phyloP scores from a whole-genome alignment of 2,888 invertebrate species.

The Dioctria linearis region DNA sequence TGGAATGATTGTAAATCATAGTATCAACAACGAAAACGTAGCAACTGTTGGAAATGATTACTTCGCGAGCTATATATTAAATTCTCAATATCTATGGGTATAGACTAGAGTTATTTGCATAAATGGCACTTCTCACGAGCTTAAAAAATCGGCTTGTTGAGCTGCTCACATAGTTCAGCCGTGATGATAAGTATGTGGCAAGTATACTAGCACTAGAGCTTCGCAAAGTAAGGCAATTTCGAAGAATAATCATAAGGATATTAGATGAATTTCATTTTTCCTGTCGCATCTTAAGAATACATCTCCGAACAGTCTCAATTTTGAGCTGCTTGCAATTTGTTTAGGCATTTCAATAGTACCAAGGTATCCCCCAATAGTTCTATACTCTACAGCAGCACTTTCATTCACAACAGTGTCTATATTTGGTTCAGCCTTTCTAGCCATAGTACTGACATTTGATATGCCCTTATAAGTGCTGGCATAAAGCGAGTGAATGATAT shows the following conservation, averaged over 20 bases:
- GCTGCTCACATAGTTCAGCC: conserved; percentile 91
- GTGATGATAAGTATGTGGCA: conserved; percentile 89
- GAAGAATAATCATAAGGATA: conserved; percentile 87
- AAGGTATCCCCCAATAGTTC: conserved; percentile 92
- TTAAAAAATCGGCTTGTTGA: conserved; percentile 96
- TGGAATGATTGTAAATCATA: conserved; percentile 85
- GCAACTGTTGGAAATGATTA: conserved; percentile 87
- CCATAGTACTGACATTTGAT: conserved; percentile 71
- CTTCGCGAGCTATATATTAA: conserved; percentile 66
- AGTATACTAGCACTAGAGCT: conserved; percentile 84
- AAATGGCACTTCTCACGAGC: conserved; percentile 87
- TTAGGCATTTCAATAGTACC: conserved; percentile 97
- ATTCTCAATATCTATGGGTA: conserved; percentile 43
- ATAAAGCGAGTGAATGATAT: conserved; percentile 63
- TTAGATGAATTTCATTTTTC: conserved; percentile 90
- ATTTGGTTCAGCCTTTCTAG: conserved; percentile 56
- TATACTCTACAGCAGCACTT: conserved; percentile 78
- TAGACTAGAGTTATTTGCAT: conserved; percentile 69
- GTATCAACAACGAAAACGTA: conserved; percentile 96
- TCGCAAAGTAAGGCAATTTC: conserved; percentile 84
- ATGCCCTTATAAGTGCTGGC: conserved; percentile 67
- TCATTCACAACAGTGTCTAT: conserved; percentile 55
- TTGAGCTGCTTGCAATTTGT: conserved; percentile 81
- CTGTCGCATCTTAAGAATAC: conserved; percentile 89
- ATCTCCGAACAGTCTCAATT: conserved; percentile 86